Percentiles rank a stretch among this genome's conserved stretches.
These are phyloP conservation scores for Dolichallabes microphthalmus DNA, from an alignment of 2,113 vertebrate genomes.

Conservation along the genomic window DNA sequence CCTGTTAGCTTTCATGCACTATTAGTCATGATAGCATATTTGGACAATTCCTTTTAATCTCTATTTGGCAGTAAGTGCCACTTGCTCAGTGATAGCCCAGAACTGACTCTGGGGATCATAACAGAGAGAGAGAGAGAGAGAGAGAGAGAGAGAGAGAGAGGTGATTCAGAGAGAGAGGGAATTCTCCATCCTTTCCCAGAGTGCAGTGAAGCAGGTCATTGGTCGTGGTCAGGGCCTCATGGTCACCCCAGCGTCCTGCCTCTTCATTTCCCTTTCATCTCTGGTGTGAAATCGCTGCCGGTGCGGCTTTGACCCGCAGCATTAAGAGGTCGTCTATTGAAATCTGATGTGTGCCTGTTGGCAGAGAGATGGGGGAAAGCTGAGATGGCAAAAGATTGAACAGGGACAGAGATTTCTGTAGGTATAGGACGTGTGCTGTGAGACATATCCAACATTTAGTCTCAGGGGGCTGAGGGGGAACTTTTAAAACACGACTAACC, in stretches of 20 bases:
- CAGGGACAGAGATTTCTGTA: constrained; percentile 30
- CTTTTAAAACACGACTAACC: constrained; percentile 52
- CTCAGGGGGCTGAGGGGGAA: constrained; percentile 7
- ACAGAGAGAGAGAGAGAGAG: no score
- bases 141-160: no score
- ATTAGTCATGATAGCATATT: constrained; percentile 14
- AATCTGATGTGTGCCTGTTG: constrained; percentile 77
- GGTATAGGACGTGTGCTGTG: constrained; percentile 23
- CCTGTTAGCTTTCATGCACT: not conserved
- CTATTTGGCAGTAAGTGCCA: not conserved
- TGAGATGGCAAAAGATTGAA: constrained; percentile 38
- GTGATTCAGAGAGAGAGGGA: no score
- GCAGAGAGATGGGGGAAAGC: constrained; percentile 67
- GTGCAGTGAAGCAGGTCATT: constrained; percentile 67
- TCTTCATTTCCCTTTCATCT: constrained; percentile 84
- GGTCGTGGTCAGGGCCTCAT: constrained; percentile 64
- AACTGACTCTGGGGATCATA: not conserved
- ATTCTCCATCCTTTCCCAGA: constrained; percentile 46
- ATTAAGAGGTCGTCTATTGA: constrained; percentile 81
- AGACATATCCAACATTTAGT: not conserved
- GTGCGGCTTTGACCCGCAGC: constrained; percentile 73
- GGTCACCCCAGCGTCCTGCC: constrained; percentile 68
- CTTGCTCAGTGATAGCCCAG: not conserved
- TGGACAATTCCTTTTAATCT: not conserved
- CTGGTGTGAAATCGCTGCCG: constrained; percentile 78